Conservation (phyloP, 2,113 vertebrate genomes). For the Poecile atricapillus region DNA sequence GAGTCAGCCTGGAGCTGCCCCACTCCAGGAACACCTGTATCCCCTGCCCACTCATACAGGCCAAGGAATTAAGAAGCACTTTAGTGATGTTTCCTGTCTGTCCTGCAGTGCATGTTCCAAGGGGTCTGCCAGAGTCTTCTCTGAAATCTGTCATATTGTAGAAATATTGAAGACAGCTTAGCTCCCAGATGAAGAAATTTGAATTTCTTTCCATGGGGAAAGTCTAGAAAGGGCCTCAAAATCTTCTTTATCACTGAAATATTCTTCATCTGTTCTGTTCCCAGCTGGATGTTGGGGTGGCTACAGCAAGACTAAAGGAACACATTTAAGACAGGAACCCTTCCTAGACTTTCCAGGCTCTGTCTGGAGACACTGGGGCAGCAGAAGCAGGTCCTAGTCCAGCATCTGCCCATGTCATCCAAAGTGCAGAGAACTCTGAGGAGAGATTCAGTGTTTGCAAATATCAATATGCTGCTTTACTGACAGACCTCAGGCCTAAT, state of each 20-base stretch:
- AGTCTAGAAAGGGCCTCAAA: not conserved
- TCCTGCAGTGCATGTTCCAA: not conserved
- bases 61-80: not conserved
- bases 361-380: not conserved
- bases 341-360: not conserved
- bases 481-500: not conserved
- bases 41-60: not conserved
- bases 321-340: not conserved
- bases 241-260: not conserved
- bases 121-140: not conserved
- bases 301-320: not conserved
- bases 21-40: rapidly evolving
- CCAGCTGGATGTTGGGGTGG: not conserved
- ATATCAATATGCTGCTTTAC: not conserved
- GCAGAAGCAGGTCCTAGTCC: not conserved
- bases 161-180: not conserved
- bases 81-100: not conserved
- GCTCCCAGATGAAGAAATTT: not conserved
- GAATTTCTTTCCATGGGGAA: not conserved
- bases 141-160: not conserved
- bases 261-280: not conserved
- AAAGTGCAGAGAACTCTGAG: not conserved
- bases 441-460: not conserved
- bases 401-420: not conserved
- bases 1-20: not conserved